Conservation (phyloP, 1,140 invertebrate species). For the Zaprionus davidi region DNA sequence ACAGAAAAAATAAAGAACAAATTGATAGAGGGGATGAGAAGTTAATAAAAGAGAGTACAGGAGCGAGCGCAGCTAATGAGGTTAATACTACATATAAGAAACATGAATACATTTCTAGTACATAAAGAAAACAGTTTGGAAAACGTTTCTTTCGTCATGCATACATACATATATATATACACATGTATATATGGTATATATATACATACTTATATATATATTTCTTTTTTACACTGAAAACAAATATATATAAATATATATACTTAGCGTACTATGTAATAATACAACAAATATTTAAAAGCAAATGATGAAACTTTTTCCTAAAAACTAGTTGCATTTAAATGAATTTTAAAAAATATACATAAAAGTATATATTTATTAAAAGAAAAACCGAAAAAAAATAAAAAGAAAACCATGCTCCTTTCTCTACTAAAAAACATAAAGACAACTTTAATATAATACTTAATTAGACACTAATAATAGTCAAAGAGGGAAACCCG, state of each 20-base stretch:
- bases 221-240: slow-evolving; percentile 74
- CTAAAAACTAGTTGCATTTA: slow-evolving; percentile 81
- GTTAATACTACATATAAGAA: slow-evolving; percentile 47
- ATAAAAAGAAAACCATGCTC: slow-evolving; percentile 56
- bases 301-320: slow-evolving; percentile 78
- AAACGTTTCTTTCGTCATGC: slow-evolving; percentile 62
- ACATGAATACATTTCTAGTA: slow-evolving; percentile 54
- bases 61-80: slow-evolving; percentile 21
- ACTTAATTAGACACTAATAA: slow-evolving; percentile 79
- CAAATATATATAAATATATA: slow-evolving; percentile 60
- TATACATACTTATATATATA: slow-evolving; percentile 53
- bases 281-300: slow-evolving; percentile 63
- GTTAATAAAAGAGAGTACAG: background rate
- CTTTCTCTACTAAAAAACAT: slow-evolving; percentile 74
- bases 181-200: slow-evolving; percentile 34
- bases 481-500: slow-evolving; percentile 52
- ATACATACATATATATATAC: slow-evolving; percentile 33
- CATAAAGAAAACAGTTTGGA: slow-evolving; percentile 62
- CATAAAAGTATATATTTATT: slow-evolving; percentile 80
- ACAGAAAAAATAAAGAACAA: background rate
- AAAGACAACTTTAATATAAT: slow-evolving; percentile 74
- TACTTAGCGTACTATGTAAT: slow-evolving; percentile 67
- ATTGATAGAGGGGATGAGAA: background rate
- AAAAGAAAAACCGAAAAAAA: slow-evolving; percentile 49
- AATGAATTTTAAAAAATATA: slow-evolving; percentile 81